A percentile compares a stretch with the other conserved stretches of the same genome.
phyloP scores from a whole-genome alignment of 2,888 invertebrate species.

The Neocrepidodera transversa region DNA sequence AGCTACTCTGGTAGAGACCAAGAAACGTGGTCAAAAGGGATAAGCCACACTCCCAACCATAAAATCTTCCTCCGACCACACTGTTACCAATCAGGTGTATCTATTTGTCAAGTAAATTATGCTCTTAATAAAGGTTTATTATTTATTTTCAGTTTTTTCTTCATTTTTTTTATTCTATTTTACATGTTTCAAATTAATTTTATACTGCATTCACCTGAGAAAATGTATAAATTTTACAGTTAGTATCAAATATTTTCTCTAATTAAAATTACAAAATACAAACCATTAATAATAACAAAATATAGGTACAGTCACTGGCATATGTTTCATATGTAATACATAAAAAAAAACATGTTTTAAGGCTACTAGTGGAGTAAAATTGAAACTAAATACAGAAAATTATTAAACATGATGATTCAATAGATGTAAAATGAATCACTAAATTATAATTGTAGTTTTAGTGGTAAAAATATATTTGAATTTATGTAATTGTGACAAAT shows the following conservation, averaged over 20 bases:
- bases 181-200: constrained; percentile 10
- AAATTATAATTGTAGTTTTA: too few species aligned
- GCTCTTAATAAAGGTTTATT: too few species aligned
- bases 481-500: too few species aligned
- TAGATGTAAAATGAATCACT: background rate
- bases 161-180: too few species aligned
- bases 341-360: background rate
- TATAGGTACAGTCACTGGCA: constrained; percentile 46
- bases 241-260: constrained; percentile 12
- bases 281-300: constrained; percentile 35
- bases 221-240: constrained; percentile 12
- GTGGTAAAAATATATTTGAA: too few species aligned
- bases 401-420: background rate
- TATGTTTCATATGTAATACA: constrained; percentile 33
- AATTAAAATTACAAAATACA: constrained; percentile 19
- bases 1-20: too few species aligned
- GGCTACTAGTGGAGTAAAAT: constrained; percentile 1
- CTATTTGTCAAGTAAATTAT: too few species aligned
- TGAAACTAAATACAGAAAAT: background rate
- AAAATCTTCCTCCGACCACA: too few species aligned
- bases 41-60: too few species aligned
- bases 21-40: too few species aligned
- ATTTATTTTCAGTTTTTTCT: too few species aligned
- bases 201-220: constrained; percentile 17
- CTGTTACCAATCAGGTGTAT: too few species aligned